A percentile compares a stretch with the other conserved stretches of the same genome.
Evolutionary conservation across 2,888 invertebrate genomes (phyloP).

Genomic region (Parascotia fuliginaria): DNA sequence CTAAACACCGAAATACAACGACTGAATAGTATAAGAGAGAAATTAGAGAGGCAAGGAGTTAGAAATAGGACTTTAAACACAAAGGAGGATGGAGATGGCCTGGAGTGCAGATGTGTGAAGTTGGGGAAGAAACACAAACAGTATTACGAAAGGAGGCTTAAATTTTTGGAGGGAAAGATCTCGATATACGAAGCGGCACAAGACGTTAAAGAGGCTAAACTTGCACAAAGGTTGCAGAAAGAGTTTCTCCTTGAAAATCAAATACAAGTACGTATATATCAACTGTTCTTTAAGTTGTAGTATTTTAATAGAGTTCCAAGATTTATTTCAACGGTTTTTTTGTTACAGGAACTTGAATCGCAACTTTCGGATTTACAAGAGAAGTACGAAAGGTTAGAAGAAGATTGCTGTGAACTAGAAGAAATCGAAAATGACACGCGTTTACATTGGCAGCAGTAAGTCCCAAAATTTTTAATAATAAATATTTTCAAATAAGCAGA

Average conservation of each 20-base stretch:
- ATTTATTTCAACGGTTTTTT: conserved; percentile 6
- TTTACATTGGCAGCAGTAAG: conserved; percentile 86
- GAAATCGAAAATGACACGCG: conserved; percentile 92
- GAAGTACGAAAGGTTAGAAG: conserved; percentile 88
- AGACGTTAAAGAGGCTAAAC: conserved; percentile 86
- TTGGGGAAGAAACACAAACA: conserved; percentile 86
- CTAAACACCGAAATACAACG: conserved; percentile 87
- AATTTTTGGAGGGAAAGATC: conserved; percentile 88
- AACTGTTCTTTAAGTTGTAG: not conserved
- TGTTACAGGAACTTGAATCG: conserved; percentile 79
- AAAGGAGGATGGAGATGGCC: conserved; percentile 73
- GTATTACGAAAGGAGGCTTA: conserved; percentile 88
- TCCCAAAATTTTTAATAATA: too few relatives aligned
- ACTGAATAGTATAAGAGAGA: conserved; percentile 87
- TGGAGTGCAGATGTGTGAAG: conserved; percentile 82
- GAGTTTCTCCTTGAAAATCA: conserved; percentile 84
- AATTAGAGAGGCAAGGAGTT: conserved; percentile 86
- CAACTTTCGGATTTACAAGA: conserved; percentile 86
- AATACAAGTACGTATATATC: conserved; percentile 68
- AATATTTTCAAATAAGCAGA: too few relatives aligned
- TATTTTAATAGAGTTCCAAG: not conserved
- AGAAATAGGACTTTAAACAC: conserved; percentile 77
- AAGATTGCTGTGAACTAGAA: conserved; percentile 90
- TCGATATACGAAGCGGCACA: conserved; percentile 88
- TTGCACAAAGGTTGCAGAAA: conserved; percentile 87